Conservation (phyloP, 1,140 invertebrate species). For the Manduca sexta region DNA sequence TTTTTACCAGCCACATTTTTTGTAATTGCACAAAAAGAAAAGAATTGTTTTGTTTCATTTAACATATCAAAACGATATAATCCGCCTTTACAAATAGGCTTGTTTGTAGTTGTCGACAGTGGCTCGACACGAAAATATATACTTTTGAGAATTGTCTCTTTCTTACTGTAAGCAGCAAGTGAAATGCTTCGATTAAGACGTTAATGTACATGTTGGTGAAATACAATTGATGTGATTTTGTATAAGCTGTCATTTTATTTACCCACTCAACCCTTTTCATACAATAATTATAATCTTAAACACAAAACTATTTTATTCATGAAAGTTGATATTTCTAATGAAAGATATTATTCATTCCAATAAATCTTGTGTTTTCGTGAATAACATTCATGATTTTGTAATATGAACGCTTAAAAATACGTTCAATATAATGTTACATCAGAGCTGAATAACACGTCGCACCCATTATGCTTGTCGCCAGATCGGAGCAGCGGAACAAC, state of each 20-base stretch:
- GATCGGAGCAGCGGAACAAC: slow-evolving; percentile 35
- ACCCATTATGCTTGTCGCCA: slow-evolving; percentile 26
- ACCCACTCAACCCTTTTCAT: too few species aligned
- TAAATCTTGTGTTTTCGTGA: too few species aligned
- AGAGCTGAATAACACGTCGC: neutral
- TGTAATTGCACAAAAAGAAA: too few species aligned
- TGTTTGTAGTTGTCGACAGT: slow-evolving; percentile 47
- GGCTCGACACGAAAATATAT: slow-evolving; percentile 34
- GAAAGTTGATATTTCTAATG: too few species aligned
- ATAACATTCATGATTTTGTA: too few species aligned
- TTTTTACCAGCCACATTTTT: too few species aligned
- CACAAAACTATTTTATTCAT: too few species aligned
- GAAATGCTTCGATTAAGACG: slow-evolving; percentile 67
- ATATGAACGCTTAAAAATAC: too few species aligned
- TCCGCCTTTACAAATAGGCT: slow-evolving; percentile 64
- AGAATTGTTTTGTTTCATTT: slow-evolving; percentile 37
- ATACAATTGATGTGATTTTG: slow-evolving; percentile 73
- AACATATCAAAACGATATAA: slow-evolving; percentile 45
- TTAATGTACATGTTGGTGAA: slow-evolving; percentile 72
- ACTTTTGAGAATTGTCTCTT: slow-evolving; percentile 58
- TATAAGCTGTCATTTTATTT: slow-evolving; percentile 51
- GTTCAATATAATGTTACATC: too few species aligned
- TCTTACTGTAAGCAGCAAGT: slow-evolving; percentile 63
- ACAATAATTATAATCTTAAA: too few species aligned
- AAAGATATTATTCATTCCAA: too few species aligned